Evolutionary conservation across 2,797 vertebrate species (phyloP), one percentile per base, ranked within the genome.

Genomic region (Bufotes viridis): DNA sequence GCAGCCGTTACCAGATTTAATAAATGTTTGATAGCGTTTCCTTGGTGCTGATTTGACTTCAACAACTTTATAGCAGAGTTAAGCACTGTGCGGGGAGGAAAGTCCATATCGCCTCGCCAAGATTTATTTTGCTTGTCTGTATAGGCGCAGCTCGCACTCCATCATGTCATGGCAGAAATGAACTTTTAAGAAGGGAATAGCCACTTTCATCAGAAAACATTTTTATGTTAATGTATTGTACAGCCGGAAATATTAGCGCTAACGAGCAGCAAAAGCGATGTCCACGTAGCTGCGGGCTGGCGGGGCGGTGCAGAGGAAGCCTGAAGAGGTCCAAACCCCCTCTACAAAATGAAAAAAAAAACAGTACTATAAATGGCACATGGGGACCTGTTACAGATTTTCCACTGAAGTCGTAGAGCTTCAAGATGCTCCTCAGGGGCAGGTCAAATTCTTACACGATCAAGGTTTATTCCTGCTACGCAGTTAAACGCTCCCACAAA

Each of bases 21-120:
- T 80, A 80, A 87, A 87, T 74, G 65, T 18, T 80, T 57, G 53
- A 42, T 86, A 81, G 20, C 18, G 10, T 18, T 26, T 34, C n/a
- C 42, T 75, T 22, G 72, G 51, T 61, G 58, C 29, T 8, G 18
- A 49, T 34, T 75, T 63, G 17, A 61, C 57, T 53, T 13, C 78
- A 20, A 58, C 53, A 29, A 79, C 78, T 29, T 80, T 60, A 80
- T 60, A 63, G 79, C 53, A 18, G 55, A 29, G 76, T 57, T 57
- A 57, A 57, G 76, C 58, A 75, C 79, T 63, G 79, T 15, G 58
- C 26, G 6, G 58, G 79, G 79, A 81, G 34, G 17, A 42, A 78
- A 57, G 13, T 22, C 60, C 29, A 17, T 42, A 34, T 34, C 29
- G 9, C 26, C 78, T 42, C 3, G 17, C 12, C 26, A 49, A 63